These are phyloP conservation scores for Climacteris rufus DNA, from an alignment of 2,113 vertebrate genomes.

Conservation along the genomic window DNA sequence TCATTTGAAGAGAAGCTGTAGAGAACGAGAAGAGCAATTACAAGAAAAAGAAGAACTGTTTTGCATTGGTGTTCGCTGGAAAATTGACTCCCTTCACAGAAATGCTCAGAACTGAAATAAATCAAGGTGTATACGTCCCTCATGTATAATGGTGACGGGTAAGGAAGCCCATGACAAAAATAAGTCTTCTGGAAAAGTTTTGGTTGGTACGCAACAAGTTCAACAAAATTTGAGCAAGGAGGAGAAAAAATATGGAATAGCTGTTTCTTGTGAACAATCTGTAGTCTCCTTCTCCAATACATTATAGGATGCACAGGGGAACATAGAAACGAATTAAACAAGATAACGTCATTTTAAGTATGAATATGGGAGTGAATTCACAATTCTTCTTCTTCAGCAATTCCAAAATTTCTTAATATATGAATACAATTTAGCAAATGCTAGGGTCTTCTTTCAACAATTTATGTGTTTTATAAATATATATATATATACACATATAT, in stretches of 20 bases:
- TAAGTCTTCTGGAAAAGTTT: not conserved
- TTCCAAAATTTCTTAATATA: not conserved
- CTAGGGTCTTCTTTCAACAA: not conserved
- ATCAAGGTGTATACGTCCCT: not conserved
- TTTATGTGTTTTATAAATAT: not conserved
- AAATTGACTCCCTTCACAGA: not conserved
- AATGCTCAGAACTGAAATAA: not conserved
- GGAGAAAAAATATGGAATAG: not conserved
- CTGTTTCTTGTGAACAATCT: not conserved
- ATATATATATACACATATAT: not conserved
- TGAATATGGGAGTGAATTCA: not conserved
- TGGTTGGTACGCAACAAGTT: not conserved
- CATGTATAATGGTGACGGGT: not conserved
- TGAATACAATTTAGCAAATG: not conserved
- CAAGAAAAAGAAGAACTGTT: not conserved
- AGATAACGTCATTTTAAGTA: not conserved
- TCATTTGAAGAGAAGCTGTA: not conserved
- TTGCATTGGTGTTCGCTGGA: not conserved
- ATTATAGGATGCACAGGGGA: not conserved
- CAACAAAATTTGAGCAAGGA: not conserved
- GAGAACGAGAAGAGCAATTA: not conserved
- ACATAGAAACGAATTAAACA: not conserved
- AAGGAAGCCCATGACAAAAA: not conserved
- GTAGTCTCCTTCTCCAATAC: not conserved
- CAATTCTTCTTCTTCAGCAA: not conserved